These are phyloP conservation scores for Heteromurus nitidus DNA, from an alignment of 2,888 invertebrate species.

Conservation along the genomic window DNA sequence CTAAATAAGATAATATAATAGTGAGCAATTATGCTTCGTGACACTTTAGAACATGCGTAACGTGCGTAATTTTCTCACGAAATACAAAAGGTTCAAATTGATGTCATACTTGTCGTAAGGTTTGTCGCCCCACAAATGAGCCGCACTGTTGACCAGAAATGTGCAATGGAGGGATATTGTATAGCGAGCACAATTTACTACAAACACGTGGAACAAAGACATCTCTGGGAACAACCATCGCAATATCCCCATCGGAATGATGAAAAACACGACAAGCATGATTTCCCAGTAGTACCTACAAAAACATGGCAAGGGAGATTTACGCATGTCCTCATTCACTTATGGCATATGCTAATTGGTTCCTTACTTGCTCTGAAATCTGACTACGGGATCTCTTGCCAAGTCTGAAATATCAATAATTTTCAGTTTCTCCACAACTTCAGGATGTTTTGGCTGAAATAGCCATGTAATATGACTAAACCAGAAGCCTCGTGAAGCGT, in stretches of 20 bases:
- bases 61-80: neutral
- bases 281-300: slow-evolving; percentile 34
- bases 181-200: slow-evolving; percentile 1
- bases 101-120: slow-evolving; percentile 87
- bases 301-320: neutral
- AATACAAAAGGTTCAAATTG: neutral
- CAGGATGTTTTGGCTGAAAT: slow-evolving; percentile 91
- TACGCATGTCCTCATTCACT: too few species aligned
- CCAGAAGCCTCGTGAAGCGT: slow-evolving; percentile 93
- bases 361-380: slow-evolving; percentile 88
- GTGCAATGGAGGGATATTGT: slow-evolving; percentile 31
- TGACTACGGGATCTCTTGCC: slow-evolving; percentile 85
- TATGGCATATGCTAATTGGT: too few species aligned
- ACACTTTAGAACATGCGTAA: too few species aligned
- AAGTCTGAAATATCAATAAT: slow-evolving; percentile 90
- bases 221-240: slow-evolving; percentile 78
- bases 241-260: slow-evolving; percentile 11
- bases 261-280: neutral
- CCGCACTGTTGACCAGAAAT: slow-evolving; percentile 42
- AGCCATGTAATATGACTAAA: slow-evolving; percentile 98
- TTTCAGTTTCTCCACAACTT: slow-evolving; percentile 89
- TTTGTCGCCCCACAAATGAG: slow-evolving; percentile 84
- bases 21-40: neutral
- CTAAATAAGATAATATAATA: neutral
- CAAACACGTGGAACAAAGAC: slow-evolving; percentile 74